Evolutionary conservation across 1,140 invertebrate genomes (phyloP).

Genomic region (Drosophila azteca): DNA sequence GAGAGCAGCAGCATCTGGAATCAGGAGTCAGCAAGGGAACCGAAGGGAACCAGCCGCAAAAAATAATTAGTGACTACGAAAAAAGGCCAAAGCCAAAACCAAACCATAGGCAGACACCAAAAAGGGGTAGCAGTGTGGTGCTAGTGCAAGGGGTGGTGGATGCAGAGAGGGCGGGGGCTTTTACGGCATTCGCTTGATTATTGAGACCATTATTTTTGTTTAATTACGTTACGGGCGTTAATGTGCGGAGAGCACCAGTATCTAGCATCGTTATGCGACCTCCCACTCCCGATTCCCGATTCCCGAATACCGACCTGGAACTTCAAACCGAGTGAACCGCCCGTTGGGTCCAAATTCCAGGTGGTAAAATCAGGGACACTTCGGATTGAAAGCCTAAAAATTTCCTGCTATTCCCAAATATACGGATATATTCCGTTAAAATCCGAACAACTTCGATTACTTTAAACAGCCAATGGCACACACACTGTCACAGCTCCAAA

Average conservation of each 20-base stretch:
- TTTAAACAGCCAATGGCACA: too few species aligned
- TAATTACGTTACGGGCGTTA: slow-evolving; percentile 81
- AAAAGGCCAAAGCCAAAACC: slow-evolving; percentile 7
- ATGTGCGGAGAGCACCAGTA: slow-evolving; percentile 62
- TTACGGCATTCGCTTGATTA: slow-evolving; percentile 72
- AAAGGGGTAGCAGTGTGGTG: slow-evolving; percentile 35
- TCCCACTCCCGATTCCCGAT: not conserved
- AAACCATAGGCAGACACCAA: not conserved
- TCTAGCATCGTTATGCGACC: slow-evolving; percentile 10
- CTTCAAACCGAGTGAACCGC: too few species aligned
- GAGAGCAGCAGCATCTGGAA: too few species aligned
- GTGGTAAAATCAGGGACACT: too few species aligned
- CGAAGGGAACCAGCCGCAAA: slow-evolving; percentile 16
- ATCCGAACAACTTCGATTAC: too few species aligned
- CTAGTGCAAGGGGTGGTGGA: too few species aligned
- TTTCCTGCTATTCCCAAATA: too few species aligned
- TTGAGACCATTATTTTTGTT: slow-evolving; percentile 82
- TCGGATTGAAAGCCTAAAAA: too few species aligned
- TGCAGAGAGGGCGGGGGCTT: slow-evolving; percentile 6
- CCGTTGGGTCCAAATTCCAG: not conserved
- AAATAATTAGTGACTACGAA: slow-evolving; percentile 43
- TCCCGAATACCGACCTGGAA: not conserved
- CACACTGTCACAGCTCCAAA: too few species aligned
- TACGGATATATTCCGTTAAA: too few species aligned
- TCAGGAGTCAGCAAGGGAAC: slow-evolving; percentile 3